Percentiles rank a stretch among this genome's conserved stretches.
These are phyloP conservation scores for Meles meles DNA, from an alignment of 2,113 vertebrate genomes.

Conservation along the genomic window DNA sequence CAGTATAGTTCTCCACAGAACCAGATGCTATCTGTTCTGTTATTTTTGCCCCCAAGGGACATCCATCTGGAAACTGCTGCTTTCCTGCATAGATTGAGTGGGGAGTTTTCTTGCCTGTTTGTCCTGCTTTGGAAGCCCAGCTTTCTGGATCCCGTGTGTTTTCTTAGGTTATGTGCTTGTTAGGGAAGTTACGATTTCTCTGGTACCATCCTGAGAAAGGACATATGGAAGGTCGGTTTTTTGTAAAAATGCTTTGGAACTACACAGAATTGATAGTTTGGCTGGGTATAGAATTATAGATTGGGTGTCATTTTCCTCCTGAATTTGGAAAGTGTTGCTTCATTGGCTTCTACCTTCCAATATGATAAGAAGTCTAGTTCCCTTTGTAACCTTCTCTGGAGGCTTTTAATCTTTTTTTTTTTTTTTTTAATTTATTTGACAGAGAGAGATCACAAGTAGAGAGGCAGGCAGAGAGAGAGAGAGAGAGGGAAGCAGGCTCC, in stretches of 20 bases:
- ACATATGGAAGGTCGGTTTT: background rate
- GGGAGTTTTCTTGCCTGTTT: background rate
- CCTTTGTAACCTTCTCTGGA: background rate
- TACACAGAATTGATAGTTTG: background rate
- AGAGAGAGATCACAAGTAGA: too few species aligned
- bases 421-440: too few species aligned
- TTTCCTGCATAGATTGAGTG: too few species aligned
- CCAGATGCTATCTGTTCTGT: background rate
- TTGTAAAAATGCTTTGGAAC: slow-evolving; percentile 1
- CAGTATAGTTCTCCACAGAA: background rate
- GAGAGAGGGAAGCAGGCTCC: too few species aligned
- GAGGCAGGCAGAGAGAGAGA: too few species aligned
- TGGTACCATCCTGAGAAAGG: background rate
- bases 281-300: background rate
- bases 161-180: background rate
- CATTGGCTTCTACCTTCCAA: background rate
- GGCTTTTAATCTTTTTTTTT: too few species aligned
- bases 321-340: background rate
- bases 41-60: background rate
- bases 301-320: background rate
- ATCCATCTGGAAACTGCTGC: background rate
- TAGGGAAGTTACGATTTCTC: background rate
- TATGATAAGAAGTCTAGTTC: background rate
- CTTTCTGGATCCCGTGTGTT: background rate
- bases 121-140: background rate